These are phyloP conservation scores for Macropodus opercularis DNA, from an alignment of 2,797 vertebrate genomes.

Conservation along the genomic window DNA sequence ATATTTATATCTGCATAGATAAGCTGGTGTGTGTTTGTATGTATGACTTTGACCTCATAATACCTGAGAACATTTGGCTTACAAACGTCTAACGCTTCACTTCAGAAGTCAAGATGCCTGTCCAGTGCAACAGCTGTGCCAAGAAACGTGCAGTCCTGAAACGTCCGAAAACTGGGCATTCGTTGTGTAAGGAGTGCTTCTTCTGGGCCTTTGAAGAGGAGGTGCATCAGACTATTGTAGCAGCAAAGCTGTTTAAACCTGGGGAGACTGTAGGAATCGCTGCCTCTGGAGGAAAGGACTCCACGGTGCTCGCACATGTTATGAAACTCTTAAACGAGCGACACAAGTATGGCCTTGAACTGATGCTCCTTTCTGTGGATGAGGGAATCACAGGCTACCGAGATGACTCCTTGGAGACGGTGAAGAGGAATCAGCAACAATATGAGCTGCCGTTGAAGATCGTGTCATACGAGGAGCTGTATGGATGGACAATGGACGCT, in stretches of 20 bases:
- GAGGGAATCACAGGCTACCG: constrained; percentile 90
- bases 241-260: constrained; percentile 80
- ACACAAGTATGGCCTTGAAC: constrained; percentile 81
- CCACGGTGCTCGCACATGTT: constrained; percentile 89
- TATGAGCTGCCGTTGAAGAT: constrained; percentile 88
- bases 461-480: constrained; percentile 88
- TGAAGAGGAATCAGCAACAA: constrained; percentile 84
- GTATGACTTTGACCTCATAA: background rate
- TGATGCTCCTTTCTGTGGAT: constrained; percentile 87
- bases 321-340: constrained; percentile 85
- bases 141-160: constrained; percentile 81
- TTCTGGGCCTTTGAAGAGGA: constrained; percentile 89
- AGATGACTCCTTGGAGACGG: constrained; percentile 88
- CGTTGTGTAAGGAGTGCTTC: constrained; percentile 88
- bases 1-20: too few relatives aligned
- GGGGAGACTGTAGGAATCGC: constrained; percentile 86
- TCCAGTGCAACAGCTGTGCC: constrained; percentile 81
- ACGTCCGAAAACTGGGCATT: constrained; percentile 85
- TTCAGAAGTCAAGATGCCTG: constrained; percentile 70
- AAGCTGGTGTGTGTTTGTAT: background rate
- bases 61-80: background rate
- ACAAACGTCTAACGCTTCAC: background rate
- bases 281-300: constrained; percentile 90
- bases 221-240: constrained; percentile 84
- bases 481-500: constrained; percentile 92